A percentile compares a stretch with the other conserved stretches of the same genome.
phyloP scores from a whole-genome alignment of 2,888 invertebrate species.

The Sinodicranocentrus sp. region DNA sequence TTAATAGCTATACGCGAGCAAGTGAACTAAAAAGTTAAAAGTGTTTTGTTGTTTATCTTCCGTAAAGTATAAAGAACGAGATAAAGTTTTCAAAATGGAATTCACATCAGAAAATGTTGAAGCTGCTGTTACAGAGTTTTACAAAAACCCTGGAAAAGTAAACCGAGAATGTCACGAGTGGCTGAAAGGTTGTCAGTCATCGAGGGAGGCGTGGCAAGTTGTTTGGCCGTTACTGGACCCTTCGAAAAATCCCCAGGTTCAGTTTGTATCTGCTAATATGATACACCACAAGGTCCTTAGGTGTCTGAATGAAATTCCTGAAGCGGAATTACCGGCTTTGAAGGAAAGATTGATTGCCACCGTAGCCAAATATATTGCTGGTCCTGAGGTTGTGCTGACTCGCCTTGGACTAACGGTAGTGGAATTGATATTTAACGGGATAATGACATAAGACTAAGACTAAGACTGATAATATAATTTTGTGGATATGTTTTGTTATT shows the following conservation, averaged over 20 bases:
- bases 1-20: too few species aligned
- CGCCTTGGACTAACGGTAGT: constrained; percentile 73
- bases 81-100: constrained; percentile 70
- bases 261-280: constrained; percentile 75
- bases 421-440: background rate
- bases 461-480: background rate
- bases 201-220: constrained; percentile 73
- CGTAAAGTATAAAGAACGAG: too few species aligned
- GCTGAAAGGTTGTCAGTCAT: constrained; percentile 74
- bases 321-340: constrained; percentile 67
- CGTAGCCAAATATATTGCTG: constrained; percentile 73
- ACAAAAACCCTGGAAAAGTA: constrained; percentile 72
- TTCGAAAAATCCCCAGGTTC: constrained; percentile 71
- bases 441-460: too few species aligned
- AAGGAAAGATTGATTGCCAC: constrained; percentile 73
- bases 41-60: too few species aligned
- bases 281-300: constrained; percentile 74
- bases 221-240: constrained; percentile 74
- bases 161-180: constrained; percentile 75
- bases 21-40: too few species aligned
- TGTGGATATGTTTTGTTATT: background rate
- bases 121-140: constrained; percentile 74
- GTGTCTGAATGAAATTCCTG: constrained; percentile 73
- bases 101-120: constrained; percentile 75
- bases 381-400: constrained; percentile 73